These are phyloP conservation scores for Pipistrellus nathusii DNA, from an alignment of 2,797 vertebrate species.

Conservation along the genomic window DNA sequence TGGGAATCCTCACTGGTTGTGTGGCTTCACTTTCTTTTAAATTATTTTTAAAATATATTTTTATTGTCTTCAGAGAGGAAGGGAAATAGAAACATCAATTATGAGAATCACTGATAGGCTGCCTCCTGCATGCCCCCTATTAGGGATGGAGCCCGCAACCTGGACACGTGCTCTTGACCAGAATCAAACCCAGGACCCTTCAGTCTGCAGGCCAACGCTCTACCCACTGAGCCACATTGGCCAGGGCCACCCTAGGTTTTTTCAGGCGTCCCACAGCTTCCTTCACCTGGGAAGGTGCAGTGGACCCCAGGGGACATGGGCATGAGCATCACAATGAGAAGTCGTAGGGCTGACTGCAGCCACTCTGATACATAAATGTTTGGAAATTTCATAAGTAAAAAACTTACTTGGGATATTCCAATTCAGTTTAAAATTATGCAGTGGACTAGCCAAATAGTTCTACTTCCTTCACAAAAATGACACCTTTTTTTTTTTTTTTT, in stretches of 20 bases:
- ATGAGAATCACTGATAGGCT: too few relatives aligned
- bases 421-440: neutral
- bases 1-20: neutral
- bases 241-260: neutral
- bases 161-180: too few relatives aligned
- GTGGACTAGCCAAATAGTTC: neutral
- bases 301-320: neutral
- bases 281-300: neutral
- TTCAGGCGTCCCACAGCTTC: neutral
- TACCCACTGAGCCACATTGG: too few relatives aligned
- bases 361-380: neutral
- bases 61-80: too few relatives aligned
- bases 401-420: neutral
- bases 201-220: too few relatives aligned
- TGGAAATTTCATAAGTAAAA: neutral
- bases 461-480: neutral
- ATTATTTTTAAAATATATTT: too few relatives aligned
- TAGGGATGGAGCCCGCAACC: too few relatives aligned
- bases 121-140: too few relatives aligned
- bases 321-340: neutral
- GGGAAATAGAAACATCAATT: too few relatives aligned
- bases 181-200: too few relatives aligned
- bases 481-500: too few relatives aligned
- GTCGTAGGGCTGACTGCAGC: rapidly evolving
- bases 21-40: neutral